phyloP scores from a whole-genome alignment of 2,797 vertebrate genomes.

The Falco rusticolus region DNA sequence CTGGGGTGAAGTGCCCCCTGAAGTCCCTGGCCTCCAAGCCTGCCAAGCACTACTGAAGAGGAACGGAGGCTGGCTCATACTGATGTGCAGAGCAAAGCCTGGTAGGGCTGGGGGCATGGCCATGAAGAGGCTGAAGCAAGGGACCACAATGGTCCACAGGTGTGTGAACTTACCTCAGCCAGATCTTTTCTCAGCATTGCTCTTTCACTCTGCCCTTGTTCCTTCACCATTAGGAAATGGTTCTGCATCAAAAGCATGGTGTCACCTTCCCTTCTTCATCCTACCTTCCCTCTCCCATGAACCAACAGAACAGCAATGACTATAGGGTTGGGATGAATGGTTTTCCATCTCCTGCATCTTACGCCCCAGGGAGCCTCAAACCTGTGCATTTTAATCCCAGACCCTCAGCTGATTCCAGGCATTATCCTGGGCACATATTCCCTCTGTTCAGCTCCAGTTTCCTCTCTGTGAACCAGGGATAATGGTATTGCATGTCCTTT shows the following conservation, averaged over 20 bases:
- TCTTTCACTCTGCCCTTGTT: background rate
- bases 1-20: background rate
- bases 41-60: background rate
- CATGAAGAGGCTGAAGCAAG: background rate
- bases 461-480: background rate
- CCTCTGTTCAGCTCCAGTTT: background rate
- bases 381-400: background rate
- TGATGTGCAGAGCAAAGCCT: background rate
- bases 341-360: background rate
- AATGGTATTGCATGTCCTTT: background rate
- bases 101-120: accelerated
- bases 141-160: background rate
- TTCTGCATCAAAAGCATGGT: background rate
- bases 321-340: background rate
- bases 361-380: background rate
- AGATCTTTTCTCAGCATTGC: background rate
- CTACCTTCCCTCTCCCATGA: background rate
- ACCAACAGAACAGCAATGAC: background rate
- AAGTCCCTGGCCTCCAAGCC: background rate
- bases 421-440: background rate
- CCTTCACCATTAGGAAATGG: background rate
- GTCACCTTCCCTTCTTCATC: background rate
- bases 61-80: accelerated
- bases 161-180: background rate
- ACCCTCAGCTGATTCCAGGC: background rate